Conservation (phyloP, 2,797 vertebrate species). For the Hozukius guyotensis region DNA sequence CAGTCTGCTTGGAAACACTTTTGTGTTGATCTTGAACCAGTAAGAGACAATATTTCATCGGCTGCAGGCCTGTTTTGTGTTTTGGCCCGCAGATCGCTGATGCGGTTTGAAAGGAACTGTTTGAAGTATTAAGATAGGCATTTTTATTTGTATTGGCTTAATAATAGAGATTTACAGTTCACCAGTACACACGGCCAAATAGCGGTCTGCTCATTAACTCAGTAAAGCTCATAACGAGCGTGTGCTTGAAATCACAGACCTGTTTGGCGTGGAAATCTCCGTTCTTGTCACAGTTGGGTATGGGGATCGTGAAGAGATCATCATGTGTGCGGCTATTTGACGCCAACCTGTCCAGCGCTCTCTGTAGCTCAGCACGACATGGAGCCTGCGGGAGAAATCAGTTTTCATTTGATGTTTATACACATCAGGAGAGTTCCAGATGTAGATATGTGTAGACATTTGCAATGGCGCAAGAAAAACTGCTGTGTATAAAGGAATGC, state of each 20-base stretch:
- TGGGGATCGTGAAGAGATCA: slow-evolving; percentile 92
- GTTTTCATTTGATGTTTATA: neutral
- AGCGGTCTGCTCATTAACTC: slow-evolving; percentile 5
- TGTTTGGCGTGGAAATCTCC: slow-evolving; percentile 95
- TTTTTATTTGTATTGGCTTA: slow-evolving; percentile 53
- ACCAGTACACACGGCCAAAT: slow-evolving; percentile 5
- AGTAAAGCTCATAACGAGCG: neutral
- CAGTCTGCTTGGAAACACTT: slow-evolving; percentile 56
- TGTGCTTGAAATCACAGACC: slow-evolving; percentile 75
- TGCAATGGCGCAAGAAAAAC: neutral
- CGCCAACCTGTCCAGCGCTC: slow-evolving; percentile 89
- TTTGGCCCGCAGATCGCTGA: slow-evolving; percentile 46
- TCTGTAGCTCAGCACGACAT: slow-evolving; percentile 91
- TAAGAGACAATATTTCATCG: slow-evolving; percentile 57
- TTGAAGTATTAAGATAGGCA: slow-evolving; percentile 43
- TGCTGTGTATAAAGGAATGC: neutral
- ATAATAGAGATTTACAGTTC: slow-evolving; percentile 31
- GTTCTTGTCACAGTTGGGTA: slow-evolving; percentile 95
- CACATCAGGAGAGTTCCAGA: neutral
- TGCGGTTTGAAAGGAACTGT: slow-evolving; percentile 35
- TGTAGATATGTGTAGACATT: neutral
- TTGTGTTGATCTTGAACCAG: slow-evolving; percentile 61
- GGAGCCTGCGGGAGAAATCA: slow-evolving; percentile 81
- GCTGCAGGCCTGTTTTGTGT: slow-evolving; percentile 44
- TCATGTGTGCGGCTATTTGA: slow-evolving; percentile 91